These are phyloP conservation scores for Mythimna ferrago DNA, from an alignment of 2,888 invertebrate genomes.

Conservation along the genomic window DNA sequence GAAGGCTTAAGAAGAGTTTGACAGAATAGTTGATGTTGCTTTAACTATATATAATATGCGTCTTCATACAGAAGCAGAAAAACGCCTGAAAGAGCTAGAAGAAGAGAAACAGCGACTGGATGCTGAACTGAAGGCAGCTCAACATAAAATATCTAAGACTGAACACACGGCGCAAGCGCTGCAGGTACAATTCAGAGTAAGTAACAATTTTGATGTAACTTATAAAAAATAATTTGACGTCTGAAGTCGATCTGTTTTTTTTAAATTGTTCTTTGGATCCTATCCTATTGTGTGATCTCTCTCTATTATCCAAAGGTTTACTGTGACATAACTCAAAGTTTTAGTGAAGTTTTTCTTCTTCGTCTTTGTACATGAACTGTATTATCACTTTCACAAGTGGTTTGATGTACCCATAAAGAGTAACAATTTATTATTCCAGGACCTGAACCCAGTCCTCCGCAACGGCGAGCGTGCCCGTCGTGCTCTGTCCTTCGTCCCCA, in stretches of 20 bases:
- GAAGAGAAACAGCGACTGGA: slow-evolving; percentile 93
- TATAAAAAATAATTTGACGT: no score
- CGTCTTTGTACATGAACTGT: no score
- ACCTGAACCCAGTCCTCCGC: slow-evolving; percentile 89
- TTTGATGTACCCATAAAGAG: no score
- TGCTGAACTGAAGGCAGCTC: slow-evolving; percentile 92
- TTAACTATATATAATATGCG: neutral
- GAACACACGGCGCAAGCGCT: slow-evolving; percentile 90
- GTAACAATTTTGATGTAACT: slow-evolving; percentile 19
- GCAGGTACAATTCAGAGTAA: slow-evolving; percentile 85
- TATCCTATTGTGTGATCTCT: neutral
- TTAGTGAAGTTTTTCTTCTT: no score
- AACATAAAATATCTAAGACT: slow-evolving; percentile 92
- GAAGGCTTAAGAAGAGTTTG: no score
- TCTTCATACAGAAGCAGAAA: slow-evolving; percentile 92
- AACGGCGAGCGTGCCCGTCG: slow-evolving; percentile 92
- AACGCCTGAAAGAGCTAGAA: slow-evolving; percentile 93
- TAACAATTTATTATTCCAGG: slow-evolving; percentile 71
- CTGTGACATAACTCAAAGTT: neutral
- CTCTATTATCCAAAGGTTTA: neutral
- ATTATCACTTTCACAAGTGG: neutral
- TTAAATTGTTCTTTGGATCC: no score
- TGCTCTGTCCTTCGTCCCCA: slow-evolving; percentile 93
- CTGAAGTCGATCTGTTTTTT: neutral
- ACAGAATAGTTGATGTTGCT: no score